Base-by-base conservation (phyloP, 1,140 invertebrate genomes). In the Phenacoccus solenopsis region DNA sequence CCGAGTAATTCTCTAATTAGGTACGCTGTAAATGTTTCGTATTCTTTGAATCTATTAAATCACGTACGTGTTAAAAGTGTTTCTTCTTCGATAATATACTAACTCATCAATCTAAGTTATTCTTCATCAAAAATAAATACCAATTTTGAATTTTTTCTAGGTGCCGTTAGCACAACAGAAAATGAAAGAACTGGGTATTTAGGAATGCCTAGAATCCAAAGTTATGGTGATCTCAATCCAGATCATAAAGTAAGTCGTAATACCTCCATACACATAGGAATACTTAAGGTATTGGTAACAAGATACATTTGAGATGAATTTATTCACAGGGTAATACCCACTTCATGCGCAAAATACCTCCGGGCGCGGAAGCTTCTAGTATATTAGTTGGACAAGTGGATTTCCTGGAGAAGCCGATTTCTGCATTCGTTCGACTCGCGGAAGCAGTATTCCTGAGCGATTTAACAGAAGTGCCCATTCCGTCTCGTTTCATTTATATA, bases 311-410 rank as follows among this genome's bases (percentile, higher is more conserved):
- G 20, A 30, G 28, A 30, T 68, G 16, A 10, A 9, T 30, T 69
- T 30, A 71, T 74, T 76, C 76, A 73, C 83, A 93, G 85, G 84
- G 86, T 61, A 98, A 98, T 79, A 88, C 88, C 68, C 86, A 95
- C 75, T 98, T 98, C 75, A 95, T 98, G 93, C 85, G 91, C 49
- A 98, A 98, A 73, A 96, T 98, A 74, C 93, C 93, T 0, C 82
- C 84, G 1, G 91, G 90, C 32, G 90, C 94, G 1, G 94, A 98
- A 80, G 93, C 91, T 0, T 90, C 89, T 12, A 84, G 83, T 30
- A 91, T 96, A 0, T 80, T 97, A n/a, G 93, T 96, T 2, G 94
- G 94, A 32, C 86, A 90, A 5, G 90, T 96, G 0, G 92, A 95
- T 72, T 94, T 92, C 75, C 81, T 97, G 5, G 86, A 89, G 70